These are phyloP conservation scores for Ectobius pallidus DNA, from an alignment of 2,888 invertebrate genomes.

Conservation along the genomic window DNA sequence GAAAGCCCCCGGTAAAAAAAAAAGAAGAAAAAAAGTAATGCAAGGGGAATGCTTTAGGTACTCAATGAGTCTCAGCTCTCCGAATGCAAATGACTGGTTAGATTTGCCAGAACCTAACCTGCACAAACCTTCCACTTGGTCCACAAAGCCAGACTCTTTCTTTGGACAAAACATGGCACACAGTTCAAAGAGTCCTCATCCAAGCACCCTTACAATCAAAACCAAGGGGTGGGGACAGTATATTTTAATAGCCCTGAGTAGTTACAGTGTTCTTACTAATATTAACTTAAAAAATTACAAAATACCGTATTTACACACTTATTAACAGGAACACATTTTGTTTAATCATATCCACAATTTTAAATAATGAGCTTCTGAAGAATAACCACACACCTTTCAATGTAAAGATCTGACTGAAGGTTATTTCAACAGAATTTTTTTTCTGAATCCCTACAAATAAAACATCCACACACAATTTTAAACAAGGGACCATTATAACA, in stretches of 20 bases:
- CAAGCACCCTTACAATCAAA: not conserved
- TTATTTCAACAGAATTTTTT: not conserved
- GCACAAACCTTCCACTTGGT: no score
- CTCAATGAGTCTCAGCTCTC: no score
- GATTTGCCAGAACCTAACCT: no score
- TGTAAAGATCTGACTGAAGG: not conserved
- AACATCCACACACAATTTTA: not conserved
- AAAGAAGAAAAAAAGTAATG: no score
- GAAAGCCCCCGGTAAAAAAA: no score
- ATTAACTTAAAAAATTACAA: constrained; percentile 9
- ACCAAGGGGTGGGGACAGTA: not conserved
- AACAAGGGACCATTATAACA: not conserved
- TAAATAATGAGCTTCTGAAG: not conserved
- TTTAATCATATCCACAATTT: not conserved
- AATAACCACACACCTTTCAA: not conserved
- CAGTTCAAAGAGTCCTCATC: not conserved
- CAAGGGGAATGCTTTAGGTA: no score
- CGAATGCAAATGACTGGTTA: no score
- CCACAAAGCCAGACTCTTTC: no score
- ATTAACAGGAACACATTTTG: not conserved
- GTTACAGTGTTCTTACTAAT: constrained; percentile 21
- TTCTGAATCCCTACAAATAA: not conserved
- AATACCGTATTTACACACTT: constrained; percentile 27
- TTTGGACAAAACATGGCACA: no score
- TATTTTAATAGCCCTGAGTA: constrained; percentile 27